Evolutionary conservation across 2,113 vertebrate genomes (phyloP).

Genomic region (Elaphurus davidianus): DNA sequence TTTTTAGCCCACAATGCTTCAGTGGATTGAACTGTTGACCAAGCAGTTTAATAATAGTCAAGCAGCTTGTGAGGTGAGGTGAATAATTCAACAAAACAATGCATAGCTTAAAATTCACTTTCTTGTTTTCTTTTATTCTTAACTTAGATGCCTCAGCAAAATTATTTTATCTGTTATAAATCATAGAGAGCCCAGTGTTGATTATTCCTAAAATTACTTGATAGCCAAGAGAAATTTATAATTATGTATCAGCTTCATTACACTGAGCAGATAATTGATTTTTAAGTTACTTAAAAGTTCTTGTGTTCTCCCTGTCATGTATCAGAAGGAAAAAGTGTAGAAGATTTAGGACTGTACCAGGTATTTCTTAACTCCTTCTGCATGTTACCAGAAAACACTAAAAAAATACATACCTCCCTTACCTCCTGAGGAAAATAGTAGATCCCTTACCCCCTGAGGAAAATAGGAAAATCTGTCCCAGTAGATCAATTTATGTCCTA

Average conservation of each 20-base stretch:
- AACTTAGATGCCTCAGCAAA: neutral
- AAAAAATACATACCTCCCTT: neutral
- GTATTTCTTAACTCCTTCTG: neutral
- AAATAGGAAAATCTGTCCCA: neutral
- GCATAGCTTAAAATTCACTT: neutral
- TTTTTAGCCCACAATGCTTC: conserved; percentile 97
- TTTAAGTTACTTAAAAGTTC: neutral
- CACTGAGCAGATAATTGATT: neutral
- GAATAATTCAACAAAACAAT: conserved; percentile 67
- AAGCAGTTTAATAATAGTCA: conserved; percentile 99
- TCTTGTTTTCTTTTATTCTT: neutral
- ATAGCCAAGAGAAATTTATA: neutral
- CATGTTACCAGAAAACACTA: neutral
- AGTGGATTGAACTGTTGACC: conserved; percentile 99
- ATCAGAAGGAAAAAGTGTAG: neutral
- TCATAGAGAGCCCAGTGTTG: neutral
- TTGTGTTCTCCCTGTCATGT: neutral
- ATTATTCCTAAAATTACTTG: neutral
- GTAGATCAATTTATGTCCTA: neutral
- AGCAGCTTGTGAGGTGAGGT: conserved; percentile 95
- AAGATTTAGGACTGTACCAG: neutral
- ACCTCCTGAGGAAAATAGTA: neutral
- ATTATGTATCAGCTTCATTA: neutral
- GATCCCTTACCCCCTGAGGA: neutral
- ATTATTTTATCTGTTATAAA: conserved; percentile 1